These are phyloP conservation scores for Drosophila testacea DNA, from an alignment of 2,888 invertebrate species.

Conservation along the genomic window DNA sequence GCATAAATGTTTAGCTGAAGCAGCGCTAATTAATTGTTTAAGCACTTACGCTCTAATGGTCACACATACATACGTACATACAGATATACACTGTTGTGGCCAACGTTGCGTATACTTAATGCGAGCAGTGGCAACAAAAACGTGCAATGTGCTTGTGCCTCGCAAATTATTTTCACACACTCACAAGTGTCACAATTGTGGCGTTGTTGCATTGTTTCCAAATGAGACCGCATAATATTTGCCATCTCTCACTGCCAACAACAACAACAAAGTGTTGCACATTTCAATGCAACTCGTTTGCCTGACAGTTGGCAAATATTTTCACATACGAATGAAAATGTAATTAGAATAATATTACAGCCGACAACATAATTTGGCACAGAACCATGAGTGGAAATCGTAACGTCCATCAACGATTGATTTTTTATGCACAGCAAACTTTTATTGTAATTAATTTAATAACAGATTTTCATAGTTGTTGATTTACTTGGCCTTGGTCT, in stretches of 20 bases:
- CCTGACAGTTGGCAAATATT: conserved; percentile 16
- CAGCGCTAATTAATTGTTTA: conserved; percentile 77
- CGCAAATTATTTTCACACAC: conserved; percentile 70
- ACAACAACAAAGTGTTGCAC: conserved; percentile 10
- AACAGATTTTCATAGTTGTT: background rate
- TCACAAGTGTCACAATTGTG: conserved; percentile 72
- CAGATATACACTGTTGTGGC: conserved; percentile 18
- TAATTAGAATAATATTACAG: conserved; percentile 44
- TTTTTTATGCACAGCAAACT: background rate
- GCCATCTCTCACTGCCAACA: conserved; percentile 35
- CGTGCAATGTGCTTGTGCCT: conserved; percentile 11
- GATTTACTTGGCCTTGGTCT: conserved; percentile 45
- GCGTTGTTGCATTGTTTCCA: conserved; percentile 41
- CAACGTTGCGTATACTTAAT: conserved; percentile 53
- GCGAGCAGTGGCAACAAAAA: conserved; percentile 17
- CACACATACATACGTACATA: conserved; percentile 20
- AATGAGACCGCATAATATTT: conserved; percentile 73
- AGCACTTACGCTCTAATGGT: conserved; percentile 69
- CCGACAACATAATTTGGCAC: background rate
- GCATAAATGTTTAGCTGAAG: conserved; percentile 61
- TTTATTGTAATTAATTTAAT: background rate
- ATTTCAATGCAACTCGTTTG: conserved; percentile 27
- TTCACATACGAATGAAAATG: conserved; percentile 27
- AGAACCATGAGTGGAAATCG: background rate
- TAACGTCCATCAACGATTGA: background rate